Evolutionary conservation across 2,797 vertebrate species (phyloP).

Genomic region (Acanthis flammea): DNA sequence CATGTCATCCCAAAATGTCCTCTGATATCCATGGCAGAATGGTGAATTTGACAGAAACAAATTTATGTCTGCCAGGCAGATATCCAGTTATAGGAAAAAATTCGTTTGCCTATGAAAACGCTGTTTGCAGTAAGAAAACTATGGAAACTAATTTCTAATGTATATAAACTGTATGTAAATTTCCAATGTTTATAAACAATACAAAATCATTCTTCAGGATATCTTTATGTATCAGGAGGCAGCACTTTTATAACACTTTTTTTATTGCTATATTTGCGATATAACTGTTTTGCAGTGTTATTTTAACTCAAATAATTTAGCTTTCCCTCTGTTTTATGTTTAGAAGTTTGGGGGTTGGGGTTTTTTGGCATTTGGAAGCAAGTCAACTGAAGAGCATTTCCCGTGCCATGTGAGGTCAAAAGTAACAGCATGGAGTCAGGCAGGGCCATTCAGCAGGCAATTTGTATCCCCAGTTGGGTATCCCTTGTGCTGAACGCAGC

Average conservation of each 20-base stretch:
- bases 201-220: not conserved
- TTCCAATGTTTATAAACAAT: not conserved
- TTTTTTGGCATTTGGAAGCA: not conserved
- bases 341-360: not conserved
- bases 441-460: conserved; percentile 2
- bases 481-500: not conserved
- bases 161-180: not conserved
- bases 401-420: conserved; percentile 1
- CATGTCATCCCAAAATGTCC: not conserved
- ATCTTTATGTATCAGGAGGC: not conserved
- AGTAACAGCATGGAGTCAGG: not conserved
- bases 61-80: not conserved
- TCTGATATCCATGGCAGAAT: not conserved
- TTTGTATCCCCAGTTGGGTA: conserved; percentile 14
- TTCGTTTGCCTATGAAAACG: not conserved
- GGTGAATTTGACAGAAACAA: not conserved
- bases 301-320: not conserved
- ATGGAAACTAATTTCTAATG: not conserved
- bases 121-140: not conserved
- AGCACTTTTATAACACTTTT: not conserved
- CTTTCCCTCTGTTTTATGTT: not conserved
- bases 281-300: not conserved
- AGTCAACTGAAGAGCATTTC: not conserved
- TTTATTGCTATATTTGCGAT: not conserved
- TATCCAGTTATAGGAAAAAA: not conserved